Conservation (phyloP, 2,888 invertebrate genomes). For the Lasioglossum oenotherae region DNA sequence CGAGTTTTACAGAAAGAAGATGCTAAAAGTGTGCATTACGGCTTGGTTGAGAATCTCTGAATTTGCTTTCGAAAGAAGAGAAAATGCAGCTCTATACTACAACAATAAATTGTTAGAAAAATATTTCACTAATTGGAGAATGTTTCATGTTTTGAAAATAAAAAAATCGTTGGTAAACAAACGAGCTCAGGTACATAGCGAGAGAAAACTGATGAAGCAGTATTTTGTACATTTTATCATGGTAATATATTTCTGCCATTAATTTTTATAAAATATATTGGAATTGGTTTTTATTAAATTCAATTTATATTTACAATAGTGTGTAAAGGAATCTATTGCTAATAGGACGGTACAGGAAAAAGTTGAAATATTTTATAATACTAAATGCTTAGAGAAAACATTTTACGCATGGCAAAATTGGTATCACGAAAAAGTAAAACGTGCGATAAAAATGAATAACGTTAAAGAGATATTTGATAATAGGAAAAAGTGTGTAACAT, state of each 20-base stretch:
- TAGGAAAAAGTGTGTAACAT: conserved; percentile 33
- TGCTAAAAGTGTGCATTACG: conserved; percentile 27
- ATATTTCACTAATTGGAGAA: conserved; percentile 55
- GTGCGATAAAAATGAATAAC: conserved; percentile 18
- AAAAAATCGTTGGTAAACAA: conserved; percentile 33
- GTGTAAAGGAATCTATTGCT: conserved; percentile 23
- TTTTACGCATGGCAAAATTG: conserved; percentile 58
- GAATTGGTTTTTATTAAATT: neutral
- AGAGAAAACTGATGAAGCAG: conserved; percentile 47
- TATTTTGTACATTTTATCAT: conserved; percentile 52
- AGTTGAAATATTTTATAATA: conserved; percentile 29
- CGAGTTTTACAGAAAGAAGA: conserved; percentile 19
- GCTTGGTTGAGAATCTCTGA: conserved; percentile 37
- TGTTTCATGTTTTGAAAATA: conserved; percentile 52
- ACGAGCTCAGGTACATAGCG: conserved; percentile 25
- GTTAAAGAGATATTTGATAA: conserved; percentile 39
- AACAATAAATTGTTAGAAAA: conserved; percentile 50
- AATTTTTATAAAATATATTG: neutral
- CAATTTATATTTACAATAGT: conserved; percentile 47
- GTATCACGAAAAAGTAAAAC: conserved; percentile 23
- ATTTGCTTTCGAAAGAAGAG: conserved; percentile 8
- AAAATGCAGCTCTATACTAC: conserved; percentile 39
- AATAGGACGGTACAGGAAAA: conserved; percentile 38
- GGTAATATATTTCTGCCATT: conserved; percentile 48
- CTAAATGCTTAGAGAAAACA: conserved; percentile 40